Evolutionary conservation across 2,797 vertebrate genomes (phyloP), one percentile per base, ranked within the genome.

Genomic region (Oreochromis mossambicus): DNA sequence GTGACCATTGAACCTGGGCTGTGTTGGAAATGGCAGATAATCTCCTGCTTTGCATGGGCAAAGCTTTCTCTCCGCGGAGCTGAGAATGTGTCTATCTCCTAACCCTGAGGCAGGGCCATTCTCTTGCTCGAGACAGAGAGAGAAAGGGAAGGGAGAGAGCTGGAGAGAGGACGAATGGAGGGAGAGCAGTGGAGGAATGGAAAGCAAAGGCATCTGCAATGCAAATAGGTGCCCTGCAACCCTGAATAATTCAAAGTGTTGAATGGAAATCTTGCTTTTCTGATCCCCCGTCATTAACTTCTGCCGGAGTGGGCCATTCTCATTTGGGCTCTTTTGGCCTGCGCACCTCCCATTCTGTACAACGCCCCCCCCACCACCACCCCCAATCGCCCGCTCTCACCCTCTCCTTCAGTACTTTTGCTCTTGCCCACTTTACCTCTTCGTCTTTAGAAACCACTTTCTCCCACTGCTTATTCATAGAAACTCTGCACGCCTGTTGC

Each of bases 231-330:
- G 94, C 92, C 95, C 95, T 87, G 93, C 92, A 94, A 94, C 94
- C 93, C 94, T 96, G 95, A 95, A 96, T 96, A 95, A 96, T 96
- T 96, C 95, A 95, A 92, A 93, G 94, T 94, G 94, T 95, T 95
- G 94, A 96, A 96, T 95, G 92, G 92, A 95, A 95, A 95, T 94
- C 91, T 92, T 92, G 93, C 93, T 94, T 95, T 95, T 94, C 86
- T 96, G 94, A 95, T 96, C 95, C 94, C 82, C 89, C 80, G 93
- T 95, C 95, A 96, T 96, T 95, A 96, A 95, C 94, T 95, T 93
- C 89, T 94, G 93, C 91, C 63, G 81, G 92, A 94, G 92, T 91
- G 89, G 93, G 94, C 94, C 94, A 90, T 95, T 96, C 94, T 95
- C 95, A 95, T 95, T 94, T 93, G 91, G 92, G 92, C 94, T 95